phyloP scores from a whole-genome alignment of 2,888 invertebrate genomes.

The Sphaerophoria taeniata region DNA sequence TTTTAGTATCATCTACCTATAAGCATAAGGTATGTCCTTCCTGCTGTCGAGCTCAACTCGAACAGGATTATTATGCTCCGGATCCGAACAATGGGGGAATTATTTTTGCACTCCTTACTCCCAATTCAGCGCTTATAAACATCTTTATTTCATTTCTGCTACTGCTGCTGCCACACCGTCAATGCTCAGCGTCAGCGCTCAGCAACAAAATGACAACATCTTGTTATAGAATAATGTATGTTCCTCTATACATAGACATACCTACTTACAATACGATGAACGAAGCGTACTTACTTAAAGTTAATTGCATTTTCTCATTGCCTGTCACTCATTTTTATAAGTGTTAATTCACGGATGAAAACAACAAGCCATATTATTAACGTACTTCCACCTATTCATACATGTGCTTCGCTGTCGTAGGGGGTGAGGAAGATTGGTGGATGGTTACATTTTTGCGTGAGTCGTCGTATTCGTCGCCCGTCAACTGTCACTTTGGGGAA shows the following conservation, averaged over 20 bases:
- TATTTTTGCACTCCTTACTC: slow-evolving; percentile 44
- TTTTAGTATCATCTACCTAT: neutral
- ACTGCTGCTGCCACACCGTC: neutral
- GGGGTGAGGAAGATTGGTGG: neutral
- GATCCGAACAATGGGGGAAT: slow-evolving; percentile 62
- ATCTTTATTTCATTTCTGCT: slow-evolving; percentile 42
- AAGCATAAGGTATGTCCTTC: slow-evolving; percentile 39
- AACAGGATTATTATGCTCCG: slow-evolving; percentile 52
- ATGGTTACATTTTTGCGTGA: slow-evolving; percentile 19
- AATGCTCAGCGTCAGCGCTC: slow-evolving; percentile 39
- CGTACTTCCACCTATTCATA: neutral
- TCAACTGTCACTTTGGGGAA: slow-evolving; percentile 41
- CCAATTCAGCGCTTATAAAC: neutral
- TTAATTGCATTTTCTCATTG: slow-evolving; percentile 74
- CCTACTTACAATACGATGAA: too few relatives aligned
- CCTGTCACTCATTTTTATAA: slow-evolving; percentile 75
- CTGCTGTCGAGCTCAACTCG: slow-evolving; percentile 28
- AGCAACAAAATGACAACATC: slow-evolving; percentile 68
- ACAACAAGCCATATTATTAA: slow-evolving; percentile 45
- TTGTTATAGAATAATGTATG: slow-evolving; percentile 46
- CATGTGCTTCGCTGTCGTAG: neutral
- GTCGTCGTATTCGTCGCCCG: neutral
- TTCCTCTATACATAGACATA: slow-evolving; percentile 41
- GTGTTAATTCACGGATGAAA: slow-evolving; percentile 71
- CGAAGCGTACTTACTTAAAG: slow-evolving; percentile 64